phyloP scores from a whole-genome alignment of 2,888 invertebrate species.

The Ferdinandea cuprea region DNA sequence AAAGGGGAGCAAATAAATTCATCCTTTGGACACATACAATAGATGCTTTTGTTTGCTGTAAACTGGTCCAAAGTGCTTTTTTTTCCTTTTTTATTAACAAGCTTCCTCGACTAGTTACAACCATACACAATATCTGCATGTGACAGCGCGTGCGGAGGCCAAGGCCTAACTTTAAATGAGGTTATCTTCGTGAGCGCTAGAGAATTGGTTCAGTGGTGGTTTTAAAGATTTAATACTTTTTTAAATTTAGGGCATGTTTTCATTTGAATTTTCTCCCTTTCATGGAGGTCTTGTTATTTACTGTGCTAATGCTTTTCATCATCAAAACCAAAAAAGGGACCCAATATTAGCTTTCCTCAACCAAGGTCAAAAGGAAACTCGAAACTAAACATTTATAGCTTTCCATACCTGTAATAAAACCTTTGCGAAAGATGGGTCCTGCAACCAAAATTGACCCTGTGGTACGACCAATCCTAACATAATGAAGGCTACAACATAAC shows the following conservation, averaged over 20 bases:
- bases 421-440: too few species aligned
- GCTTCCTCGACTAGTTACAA: not conserved
- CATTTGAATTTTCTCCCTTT: not conserved
- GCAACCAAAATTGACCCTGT: too few species aligned
- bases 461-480: too few species aligned
- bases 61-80: not conserved
- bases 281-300: too few species aligned
- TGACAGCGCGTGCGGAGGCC: not conserved
- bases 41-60: not conserved
- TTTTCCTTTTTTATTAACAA: not conserved
- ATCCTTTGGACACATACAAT: not conserved
- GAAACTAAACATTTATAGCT: too few species aligned
- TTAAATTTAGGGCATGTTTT: not conserved
- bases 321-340: too few species aligned
- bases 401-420: too few species aligned
- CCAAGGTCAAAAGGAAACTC: too few species aligned
- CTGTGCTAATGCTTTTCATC: too few species aligned
- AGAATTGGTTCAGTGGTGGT: not conserved
- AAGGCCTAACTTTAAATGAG: not conserved
- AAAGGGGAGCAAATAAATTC: not conserved
- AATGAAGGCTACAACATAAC: too few species aligned
- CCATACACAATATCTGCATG: slow-evolving; percentile 1
- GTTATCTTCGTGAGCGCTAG: not conserved
- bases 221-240: not conserved
- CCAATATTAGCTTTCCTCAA: too few species aligned